These are phyloP conservation scores for Selene dorsalis DNA, from an alignment of 2,797 vertebrate species.

Conservation along the genomic window DNA sequence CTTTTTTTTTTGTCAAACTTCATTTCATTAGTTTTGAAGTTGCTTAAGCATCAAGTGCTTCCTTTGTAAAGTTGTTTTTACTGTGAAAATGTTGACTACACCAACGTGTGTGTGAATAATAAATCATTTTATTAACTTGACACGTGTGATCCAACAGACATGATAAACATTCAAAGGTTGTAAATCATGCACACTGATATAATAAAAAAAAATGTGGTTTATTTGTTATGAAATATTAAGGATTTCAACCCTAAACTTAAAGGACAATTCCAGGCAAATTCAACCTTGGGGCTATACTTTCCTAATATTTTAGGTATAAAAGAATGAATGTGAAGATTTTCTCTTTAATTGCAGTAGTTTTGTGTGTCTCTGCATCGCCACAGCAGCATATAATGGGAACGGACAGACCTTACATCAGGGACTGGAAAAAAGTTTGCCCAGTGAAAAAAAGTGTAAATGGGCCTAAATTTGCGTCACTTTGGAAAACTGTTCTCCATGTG, in stretches of 20 bases:
- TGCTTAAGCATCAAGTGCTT: not conserved
- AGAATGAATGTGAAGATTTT: too few species aligned
- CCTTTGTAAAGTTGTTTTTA: not conserved
- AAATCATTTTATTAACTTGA: not conserved
- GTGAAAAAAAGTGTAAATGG: conserved; percentile 22
- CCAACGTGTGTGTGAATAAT: not conserved
- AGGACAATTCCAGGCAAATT: too few species aligned
- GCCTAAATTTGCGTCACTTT: conserved; percentile 15
- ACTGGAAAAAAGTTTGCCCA: not conserved
- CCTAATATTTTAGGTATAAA: too few species aligned
- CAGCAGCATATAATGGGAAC: too few species aligned
- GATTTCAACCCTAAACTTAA: not conserved
- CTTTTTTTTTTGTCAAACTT: not conserved
- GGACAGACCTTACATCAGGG: too few species aligned
- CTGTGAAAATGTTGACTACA: not conserved
- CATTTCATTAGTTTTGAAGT: not conserved
- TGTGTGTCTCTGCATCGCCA: too few species aligned
- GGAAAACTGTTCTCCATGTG: conserved; percentile 22
- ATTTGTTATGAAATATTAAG: not conserved
- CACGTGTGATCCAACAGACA: not conserved
- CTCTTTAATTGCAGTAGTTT: too few species aligned
- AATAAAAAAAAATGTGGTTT: not conserved
- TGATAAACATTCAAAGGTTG: not conserved
- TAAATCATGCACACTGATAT: too few species aligned
- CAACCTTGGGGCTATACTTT: too few species aligned